Percentiles rank a stretch among this genome's conserved stretches.
phyloP scores from a whole-genome alignment of 2,797 vertebrate species.

The Limosa lapponica region DNA sequence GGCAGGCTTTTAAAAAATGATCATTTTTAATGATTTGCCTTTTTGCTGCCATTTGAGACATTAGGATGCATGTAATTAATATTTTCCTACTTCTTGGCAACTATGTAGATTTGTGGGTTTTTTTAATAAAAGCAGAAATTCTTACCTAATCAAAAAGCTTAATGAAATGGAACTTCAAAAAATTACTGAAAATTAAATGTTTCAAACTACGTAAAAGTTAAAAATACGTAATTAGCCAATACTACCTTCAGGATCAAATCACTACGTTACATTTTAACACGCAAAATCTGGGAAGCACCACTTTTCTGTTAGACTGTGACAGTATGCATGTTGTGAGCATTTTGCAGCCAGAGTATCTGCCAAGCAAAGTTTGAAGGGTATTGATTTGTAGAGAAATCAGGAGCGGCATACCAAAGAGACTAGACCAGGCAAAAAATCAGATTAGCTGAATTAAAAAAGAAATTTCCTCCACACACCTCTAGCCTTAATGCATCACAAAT shows the following conservation, averaged over 20 bases:
- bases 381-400: not conserved
- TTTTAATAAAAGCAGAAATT: not conserved
- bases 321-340: not conserved
- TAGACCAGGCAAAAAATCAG: not conserved
- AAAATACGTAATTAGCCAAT: not conserved
- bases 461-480: slow-evolving; percentile 4
- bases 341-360: not conserved
- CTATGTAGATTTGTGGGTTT: not conserved
- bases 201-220: not conserved
- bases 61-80: not conserved
- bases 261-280: not conserved
- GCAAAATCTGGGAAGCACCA: not conserved
- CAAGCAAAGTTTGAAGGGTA: not conserved
- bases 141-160: not conserved
- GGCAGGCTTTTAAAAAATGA: not conserved
- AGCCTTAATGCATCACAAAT: not conserved
- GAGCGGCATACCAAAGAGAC: not conserved
- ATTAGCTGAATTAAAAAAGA: not conserved
- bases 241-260: not conserved
- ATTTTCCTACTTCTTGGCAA: not conserved
- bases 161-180: not conserved
- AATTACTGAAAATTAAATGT: not conserved
- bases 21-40: not conserved
- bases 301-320: not conserved
- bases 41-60: not conserved